Evolutionary conservation across 2,113 vertebrate species (phyloP).

Genomic region (Hyaena hyaena): DNA sequence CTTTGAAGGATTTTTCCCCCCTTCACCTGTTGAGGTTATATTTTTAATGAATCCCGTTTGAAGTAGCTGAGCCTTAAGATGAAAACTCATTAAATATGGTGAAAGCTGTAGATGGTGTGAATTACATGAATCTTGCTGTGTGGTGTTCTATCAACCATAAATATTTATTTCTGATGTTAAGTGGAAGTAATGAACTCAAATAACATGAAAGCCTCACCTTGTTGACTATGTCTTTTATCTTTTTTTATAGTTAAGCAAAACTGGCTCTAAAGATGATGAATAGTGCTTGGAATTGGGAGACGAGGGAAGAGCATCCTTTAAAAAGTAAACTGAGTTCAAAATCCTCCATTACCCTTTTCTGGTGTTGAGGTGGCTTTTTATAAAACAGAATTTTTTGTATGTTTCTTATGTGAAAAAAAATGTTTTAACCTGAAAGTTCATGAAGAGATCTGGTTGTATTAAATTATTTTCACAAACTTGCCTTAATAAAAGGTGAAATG

Average conservation of each 20-base stretch:
- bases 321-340: constrained; percentile 78
- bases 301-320: constrained; percentile 77
- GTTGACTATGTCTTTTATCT: constrained; percentile 77
- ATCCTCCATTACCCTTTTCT: constrained; percentile 72
- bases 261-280: constrained; percentile 95
- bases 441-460: constrained; percentile 68
- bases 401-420: constrained; percentile 76
- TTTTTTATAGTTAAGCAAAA: constrained; percentile 94
- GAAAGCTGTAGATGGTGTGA: not conserved
- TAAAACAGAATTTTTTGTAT: constrained; percentile 74
- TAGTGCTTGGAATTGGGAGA: constrained; percentile 82
- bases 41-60: constrained; percentile 17
- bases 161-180: constrained; percentile 52
- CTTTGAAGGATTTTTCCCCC: not conserved
- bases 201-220: constrained; percentile 62
- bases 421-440: constrained; percentile 66
- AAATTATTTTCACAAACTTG: constrained; percentile 81
- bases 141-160: constrained; percentile 51
- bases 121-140: constrained; percentile 39
- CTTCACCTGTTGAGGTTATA: not conserved
- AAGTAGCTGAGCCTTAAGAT: not conserved
- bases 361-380: constrained; percentile 82
- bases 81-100: not conserved
- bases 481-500: constrained; percentile 85
- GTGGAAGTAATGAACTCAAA: constrained; percentile 67